phyloP scores from a whole-genome alignment of 2,797 vertebrate species.

The Enteromius mattozi region DNA sequence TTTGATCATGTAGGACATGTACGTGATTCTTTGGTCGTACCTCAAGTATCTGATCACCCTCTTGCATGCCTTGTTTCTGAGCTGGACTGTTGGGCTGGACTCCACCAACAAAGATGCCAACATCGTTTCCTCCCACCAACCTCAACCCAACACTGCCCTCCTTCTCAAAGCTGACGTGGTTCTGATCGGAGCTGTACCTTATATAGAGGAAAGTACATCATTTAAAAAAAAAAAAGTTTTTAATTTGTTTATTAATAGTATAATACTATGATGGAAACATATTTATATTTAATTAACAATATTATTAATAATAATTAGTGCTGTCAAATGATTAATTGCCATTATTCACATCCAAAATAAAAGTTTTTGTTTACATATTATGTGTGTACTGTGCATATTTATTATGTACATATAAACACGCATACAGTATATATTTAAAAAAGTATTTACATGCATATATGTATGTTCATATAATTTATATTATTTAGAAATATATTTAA shows the following conservation, averaged over 20 bases:
- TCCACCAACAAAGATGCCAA: conserved; percentile 93
- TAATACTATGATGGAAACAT: too few species aligned
- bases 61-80: conserved; percentile 82
- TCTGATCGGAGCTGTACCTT: conserved; percentile 86
- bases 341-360: too few species aligned
- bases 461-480: too few species aligned
- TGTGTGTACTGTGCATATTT: too few species aligned
- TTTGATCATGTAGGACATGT: background rate
- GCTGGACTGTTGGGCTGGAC: conserved; percentile 92
- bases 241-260: background rate
- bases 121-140: conserved; percentile 91
- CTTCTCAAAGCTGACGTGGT: conserved; percentile 83
- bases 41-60: conserved; percentile 95
- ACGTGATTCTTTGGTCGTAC: conserved; percentile 67
- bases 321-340: too few species aligned
- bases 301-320: too few species aligned
- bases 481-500: too few species aligned
- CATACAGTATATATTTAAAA: too few species aligned
- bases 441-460: too few species aligned
- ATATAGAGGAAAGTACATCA: background rate
- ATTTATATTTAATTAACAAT: too few species aligned
- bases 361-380: too few species aligned
- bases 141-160: conserved; percentile 87
- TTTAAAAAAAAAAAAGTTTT: background rate
- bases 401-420: too few species aligned